These are phyloP conservation scores for Tachystola acroxantha DNA, from an alignment of 2,888 invertebrate species.

Conservation along the genomic window DNA sequence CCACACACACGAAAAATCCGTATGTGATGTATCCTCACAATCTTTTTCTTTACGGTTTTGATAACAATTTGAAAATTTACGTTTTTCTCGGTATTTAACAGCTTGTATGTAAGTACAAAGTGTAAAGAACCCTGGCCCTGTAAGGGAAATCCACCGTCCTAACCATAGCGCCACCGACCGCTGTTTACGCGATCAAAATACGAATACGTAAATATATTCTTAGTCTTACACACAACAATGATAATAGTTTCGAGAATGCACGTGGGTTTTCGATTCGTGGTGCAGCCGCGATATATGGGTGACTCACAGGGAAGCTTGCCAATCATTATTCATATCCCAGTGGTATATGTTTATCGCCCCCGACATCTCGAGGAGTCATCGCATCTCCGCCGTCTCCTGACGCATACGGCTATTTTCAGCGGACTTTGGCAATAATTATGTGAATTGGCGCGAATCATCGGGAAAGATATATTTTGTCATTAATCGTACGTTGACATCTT, in stretches of 20 bases:
- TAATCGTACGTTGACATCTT: slow-evolving; percentile 9
- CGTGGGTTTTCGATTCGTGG: slow-evolving; percentile 30
- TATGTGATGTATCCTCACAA: too few relatives aligned
- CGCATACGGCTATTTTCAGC: slow-evolving; percentile 60
- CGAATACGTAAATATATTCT: not conserved
- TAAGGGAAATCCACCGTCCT: too few relatives aligned
- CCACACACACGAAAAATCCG: too few relatives aligned
- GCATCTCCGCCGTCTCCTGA: slow-evolving; percentile 46
- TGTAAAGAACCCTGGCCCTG: too few relatives aligned
- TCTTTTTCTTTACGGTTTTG: too few relatives aligned
- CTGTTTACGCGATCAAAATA: too few relatives aligned
- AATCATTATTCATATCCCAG: slow-evolving; percentile 57
- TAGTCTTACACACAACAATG: not conserved
- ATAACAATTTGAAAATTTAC: too few relatives aligned
- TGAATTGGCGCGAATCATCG: slow-evolving; percentile 32
- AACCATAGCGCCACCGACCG: too few relatives aligned
- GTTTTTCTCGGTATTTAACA: too few relatives aligned
- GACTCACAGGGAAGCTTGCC: slow-evolving; percentile 53
- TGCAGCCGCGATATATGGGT: slow-evolving; percentile 23
- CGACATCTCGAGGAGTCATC: slow-evolving; percentile 51
- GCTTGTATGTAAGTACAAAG: too few relatives aligned
- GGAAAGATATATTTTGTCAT: slow-evolving; percentile 16
- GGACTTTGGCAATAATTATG: slow-evolving; percentile 25
- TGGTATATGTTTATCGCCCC: slow-evolving; percentile 47
- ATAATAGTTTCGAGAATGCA: slow-evolving; percentile 24